phyloP scores from a whole-genome alignment of 1,140 invertebrate species.

The Centruroides sculpturatus region DNA sequence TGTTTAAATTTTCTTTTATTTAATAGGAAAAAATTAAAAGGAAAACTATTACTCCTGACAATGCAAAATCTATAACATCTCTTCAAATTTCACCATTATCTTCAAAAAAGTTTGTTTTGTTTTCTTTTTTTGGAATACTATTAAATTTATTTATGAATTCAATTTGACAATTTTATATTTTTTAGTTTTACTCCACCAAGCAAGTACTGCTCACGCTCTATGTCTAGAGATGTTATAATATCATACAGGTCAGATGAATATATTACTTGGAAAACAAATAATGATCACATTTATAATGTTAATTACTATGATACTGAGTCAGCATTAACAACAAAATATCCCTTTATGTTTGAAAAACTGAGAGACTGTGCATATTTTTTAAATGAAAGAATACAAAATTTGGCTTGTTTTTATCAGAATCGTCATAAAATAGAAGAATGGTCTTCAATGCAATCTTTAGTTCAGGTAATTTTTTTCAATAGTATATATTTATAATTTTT shows the following conservation, averaged over 20 bases:
- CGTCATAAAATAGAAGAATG: conserved; percentile 5
- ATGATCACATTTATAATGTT: conserved; percentile 4
- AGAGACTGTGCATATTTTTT: conserved; percentile 31
- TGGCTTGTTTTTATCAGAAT: conserved; percentile 18
- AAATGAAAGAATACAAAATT: conserved; percentile 30
- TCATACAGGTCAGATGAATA: background rate
- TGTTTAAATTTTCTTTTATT: too few relatives aligned
- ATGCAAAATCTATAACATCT: too few relatives aligned
- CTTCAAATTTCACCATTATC: too few relatives aligned
- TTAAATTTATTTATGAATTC: too few relatives aligned
- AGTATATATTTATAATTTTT: too few relatives aligned
- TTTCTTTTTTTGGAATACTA: too few relatives aligned
- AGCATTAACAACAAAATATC: background rate
- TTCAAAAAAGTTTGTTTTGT: too few relatives aligned
- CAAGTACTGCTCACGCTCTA: conserved; percentile 4
- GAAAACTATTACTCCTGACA: too few relatives aligned
- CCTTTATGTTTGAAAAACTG: conserved; percentile 41
- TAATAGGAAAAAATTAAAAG: too few relatives aligned
- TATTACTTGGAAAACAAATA: conserved; percentile 3
- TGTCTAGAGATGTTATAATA: background rate
- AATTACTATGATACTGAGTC: background rate
- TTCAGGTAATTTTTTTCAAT: background rate
- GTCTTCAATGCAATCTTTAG: conserved; percentile 6
- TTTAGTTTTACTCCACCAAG: conserved; percentile 8
- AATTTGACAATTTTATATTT: background rate